Conservation (phyloP, 2,888 invertebrate genomes). For the Erynnis tages region DNA sequence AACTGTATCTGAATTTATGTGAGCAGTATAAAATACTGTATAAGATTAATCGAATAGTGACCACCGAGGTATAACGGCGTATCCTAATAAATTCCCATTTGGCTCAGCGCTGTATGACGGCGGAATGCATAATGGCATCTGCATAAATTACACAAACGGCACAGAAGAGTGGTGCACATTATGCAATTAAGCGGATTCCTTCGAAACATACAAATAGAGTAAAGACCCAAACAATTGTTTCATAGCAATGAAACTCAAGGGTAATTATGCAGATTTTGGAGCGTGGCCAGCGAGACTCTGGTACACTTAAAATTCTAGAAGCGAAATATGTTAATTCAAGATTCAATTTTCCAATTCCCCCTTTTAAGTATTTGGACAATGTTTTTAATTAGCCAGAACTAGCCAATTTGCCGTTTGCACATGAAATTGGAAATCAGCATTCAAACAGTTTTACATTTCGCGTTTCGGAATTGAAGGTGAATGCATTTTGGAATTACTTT, state of each 20-base stretch:
- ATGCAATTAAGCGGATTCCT: slow-evolving; percentile 39
- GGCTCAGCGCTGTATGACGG: slow-evolving; percentile 9
- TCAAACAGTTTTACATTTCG: neutral
- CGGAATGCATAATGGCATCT: slow-evolving; percentile 23
- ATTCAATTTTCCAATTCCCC: slow-evolving; percentile 29
- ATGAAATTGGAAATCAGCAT: slow-evolving; percentile 7
- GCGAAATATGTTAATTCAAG: slow-evolving; percentile 25
- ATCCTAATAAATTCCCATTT: slow-evolving; percentile 18
- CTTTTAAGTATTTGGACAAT: slow-evolving; percentile 28
- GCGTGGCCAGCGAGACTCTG: slow-evolving; percentile 30
- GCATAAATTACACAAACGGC: slow-evolving; percentile 23
- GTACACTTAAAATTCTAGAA: slow-evolving; percentile 35
- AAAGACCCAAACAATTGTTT: slow-evolving; percentile 31
- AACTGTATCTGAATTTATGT: no score
- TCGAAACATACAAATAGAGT: slow-evolving; percentile 38
- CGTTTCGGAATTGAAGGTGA: no score
- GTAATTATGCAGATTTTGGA: slow-evolving; percentile 36
- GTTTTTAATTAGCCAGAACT: slow-evolving; percentile 28
- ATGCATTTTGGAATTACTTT: no score
- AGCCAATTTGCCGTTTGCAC: slow-evolving; percentile 23
- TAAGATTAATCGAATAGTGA: neutral
- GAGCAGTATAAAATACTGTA: neutral
- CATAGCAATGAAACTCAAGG: slow-evolving; percentile 28
- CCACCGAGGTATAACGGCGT: neutral
- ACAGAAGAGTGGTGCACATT: slow-evolving; percentile 26